Conservation (phyloP, 2,888 invertebrate species). For the Noctua pronuba region DNA sequence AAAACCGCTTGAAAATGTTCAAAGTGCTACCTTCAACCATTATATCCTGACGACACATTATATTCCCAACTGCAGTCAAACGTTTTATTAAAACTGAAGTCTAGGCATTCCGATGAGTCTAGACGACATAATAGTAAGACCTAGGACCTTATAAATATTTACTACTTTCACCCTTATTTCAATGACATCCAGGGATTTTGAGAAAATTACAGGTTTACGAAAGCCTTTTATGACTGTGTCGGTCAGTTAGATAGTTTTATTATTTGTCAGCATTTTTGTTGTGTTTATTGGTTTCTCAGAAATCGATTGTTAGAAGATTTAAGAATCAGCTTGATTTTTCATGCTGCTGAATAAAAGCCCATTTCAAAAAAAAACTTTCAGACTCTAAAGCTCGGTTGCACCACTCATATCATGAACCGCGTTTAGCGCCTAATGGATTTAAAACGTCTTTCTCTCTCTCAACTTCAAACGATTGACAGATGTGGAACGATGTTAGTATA, state of each 20-base stretch:
- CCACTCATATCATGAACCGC: neutral
- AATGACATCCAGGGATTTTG: slow-evolving; percentile 16
- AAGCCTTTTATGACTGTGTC: neutral
- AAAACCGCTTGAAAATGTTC: slow-evolving; percentile 12
- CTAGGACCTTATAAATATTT: slow-evolving; percentile 55
- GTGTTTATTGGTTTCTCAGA: neutral
- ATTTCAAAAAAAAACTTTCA: neutral
- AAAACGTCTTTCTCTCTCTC: neutral
- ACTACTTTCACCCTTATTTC: slow-evolving; percentile 9
- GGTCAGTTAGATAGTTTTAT: neutral
- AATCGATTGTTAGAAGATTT: neutral
- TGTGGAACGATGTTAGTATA: neutral
- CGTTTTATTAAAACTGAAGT: slow-evolving; percentile 49
- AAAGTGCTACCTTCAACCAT: slow-evolving; percentile 24
- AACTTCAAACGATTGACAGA: neutral
- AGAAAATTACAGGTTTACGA: slow-evolving; percentile 5
- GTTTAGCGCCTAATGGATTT: neutral
- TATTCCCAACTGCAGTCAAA: slow-evolving; percentile 40
- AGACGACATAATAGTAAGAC: slow-evolving; percentile 58
- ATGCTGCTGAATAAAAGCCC: neutral
- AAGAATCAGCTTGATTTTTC: neutral
- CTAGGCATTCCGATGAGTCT: slow-evolving; percentile 56
- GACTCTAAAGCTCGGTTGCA: neutral
- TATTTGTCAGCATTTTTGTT: neutral
- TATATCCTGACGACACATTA: slow-evolving; percentile 36